Evolutionary conservation across 2,113 vertebrate genomes (phyloP).

Genomic region (Oxyura jamaicensis): DNA sequence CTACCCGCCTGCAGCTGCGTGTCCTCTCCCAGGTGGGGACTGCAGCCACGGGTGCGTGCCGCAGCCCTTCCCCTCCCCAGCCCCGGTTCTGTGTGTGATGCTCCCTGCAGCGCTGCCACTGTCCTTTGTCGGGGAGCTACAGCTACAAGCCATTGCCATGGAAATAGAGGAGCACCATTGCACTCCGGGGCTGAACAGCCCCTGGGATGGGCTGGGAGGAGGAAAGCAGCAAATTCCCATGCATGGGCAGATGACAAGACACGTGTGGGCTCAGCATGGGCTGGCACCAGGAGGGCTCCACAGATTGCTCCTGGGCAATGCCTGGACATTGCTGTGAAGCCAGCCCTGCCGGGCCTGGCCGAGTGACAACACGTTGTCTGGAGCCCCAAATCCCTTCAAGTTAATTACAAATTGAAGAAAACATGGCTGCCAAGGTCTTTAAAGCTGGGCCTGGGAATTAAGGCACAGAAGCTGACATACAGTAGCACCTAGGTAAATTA

Average conservation of each 20-base stretch:
- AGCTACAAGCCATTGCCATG: neutral
- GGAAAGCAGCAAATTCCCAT: accelerated
- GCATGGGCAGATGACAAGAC: neutral
- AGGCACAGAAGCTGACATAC: slow-evolving; percentile 27
- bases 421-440: neutral
- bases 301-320: neutral
- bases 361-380: accelerated
- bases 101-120: neutral
- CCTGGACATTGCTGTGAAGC: neutral
- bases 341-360: neutral
- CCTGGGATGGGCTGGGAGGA: neutral
- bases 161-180: neutral
- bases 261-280: accelerated
- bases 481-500: slow-evolving; percentile 45
- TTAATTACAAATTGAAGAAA: slow-evolving; percentile 22
- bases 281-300: neutral
- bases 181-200: accelerated
- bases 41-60: neutral
- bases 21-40: neutral
- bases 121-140: neutral
- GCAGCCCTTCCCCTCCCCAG: neutral
- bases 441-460: neutral
- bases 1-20: accelerated
- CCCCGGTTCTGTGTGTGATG: neutral
- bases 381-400: neutral